Evolutionary conservation across 2,797 vertebrate species (phyloP).

Genomic region (Pantherophis vulpinus): DNA sequence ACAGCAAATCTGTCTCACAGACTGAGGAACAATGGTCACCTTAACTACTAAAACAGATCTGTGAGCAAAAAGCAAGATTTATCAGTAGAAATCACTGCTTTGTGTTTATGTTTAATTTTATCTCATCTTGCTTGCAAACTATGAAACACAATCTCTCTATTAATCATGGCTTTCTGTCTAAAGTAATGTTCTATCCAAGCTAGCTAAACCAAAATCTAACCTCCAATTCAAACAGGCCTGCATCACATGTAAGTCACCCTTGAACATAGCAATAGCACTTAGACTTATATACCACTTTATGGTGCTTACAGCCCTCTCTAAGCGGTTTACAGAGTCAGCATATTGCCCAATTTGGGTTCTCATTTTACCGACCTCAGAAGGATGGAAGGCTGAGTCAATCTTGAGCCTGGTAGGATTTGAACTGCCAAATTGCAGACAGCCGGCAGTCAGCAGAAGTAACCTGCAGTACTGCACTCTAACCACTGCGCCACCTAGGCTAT

Average conservation of each 20-base stretch:
- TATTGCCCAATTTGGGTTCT: no score
- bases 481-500: no score
- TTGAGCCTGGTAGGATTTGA: no score
- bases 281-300: no score
- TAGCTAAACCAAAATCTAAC: neutral
- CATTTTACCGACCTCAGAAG: no score
- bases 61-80: neutral
- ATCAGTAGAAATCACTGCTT: neutral
- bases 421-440: no score
- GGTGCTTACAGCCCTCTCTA: no score
- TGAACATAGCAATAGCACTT: neutral
- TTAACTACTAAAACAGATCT: neutral
- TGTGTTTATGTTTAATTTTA: neutral
- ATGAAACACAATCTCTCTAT: neutral
- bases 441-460: no score
- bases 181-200: neutral
- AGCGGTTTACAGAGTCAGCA: no score
- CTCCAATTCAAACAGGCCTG: neutral
- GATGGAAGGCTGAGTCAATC: no score
- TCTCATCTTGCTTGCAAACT: no score
- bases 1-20: neutral
- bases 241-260: neutral
- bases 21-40: neutral
- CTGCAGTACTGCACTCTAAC: no score
- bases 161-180: neutral